Percentiles rank a stretch among this genome's conserved stretches.
Evolutionary conservation across 2,113 vertebrate species (phyloP).

Genomic region (Alethe castanea): DNA sequence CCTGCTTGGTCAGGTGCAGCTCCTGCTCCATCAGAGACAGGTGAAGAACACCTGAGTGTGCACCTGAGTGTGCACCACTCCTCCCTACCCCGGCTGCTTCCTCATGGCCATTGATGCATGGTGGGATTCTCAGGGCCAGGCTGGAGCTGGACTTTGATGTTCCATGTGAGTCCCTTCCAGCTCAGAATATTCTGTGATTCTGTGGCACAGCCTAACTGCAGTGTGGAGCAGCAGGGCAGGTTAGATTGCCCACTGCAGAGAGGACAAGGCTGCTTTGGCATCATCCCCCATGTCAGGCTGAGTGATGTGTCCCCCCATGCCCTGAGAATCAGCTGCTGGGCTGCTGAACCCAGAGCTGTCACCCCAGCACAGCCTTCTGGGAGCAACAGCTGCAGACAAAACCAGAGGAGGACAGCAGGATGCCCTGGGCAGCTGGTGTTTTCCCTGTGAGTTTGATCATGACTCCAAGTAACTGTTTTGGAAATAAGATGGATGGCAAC

Average conservation of each 20-base stretch:
- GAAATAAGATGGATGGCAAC: not conserved
- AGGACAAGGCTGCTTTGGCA: not conserved
- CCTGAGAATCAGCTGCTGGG: not conserved
- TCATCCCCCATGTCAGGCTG: not conserved
- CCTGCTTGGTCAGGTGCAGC: not conserved
- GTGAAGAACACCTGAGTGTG: not conserved
- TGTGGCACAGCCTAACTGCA: not conserved
- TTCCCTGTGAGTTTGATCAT: not conserved
- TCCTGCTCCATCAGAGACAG: not conserved
- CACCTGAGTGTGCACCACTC: not conserved
- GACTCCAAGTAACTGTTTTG: not conserved
- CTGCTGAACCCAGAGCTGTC: not conserved
- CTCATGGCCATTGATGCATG: not conserved
- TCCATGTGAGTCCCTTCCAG: not conserved
- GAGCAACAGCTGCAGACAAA: not conserved
- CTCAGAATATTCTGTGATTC: not conserved
- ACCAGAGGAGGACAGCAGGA: not conserved
- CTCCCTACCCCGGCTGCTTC: rapidly evolving
- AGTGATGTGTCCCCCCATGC: rapidly evolving
- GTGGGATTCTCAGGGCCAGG: not conserved
- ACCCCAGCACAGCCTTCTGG: not conserved
- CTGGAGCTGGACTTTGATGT: not conserved
- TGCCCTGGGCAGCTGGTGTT: not conserved
- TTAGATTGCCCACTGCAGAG: not conserved
- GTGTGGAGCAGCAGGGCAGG: not conserved